phyloP scores from a whole-genome alignment of 2,797 vertebrate genomes.

The Sebastes nivosus region DNA sequence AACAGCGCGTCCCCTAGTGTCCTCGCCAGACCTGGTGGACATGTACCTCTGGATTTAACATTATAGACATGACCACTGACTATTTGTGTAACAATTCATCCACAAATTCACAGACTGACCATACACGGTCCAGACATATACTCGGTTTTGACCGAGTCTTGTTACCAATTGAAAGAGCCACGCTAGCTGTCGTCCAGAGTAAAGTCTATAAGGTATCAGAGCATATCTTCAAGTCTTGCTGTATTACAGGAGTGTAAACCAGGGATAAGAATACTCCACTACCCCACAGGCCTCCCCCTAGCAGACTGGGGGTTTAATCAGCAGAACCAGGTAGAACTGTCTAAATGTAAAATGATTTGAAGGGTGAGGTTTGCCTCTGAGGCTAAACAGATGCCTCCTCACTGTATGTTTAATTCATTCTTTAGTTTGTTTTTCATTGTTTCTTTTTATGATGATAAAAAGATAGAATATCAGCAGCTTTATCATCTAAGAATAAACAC shows the following conservation, averaged over 20 bases:
- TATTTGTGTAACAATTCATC: too few species aligned
- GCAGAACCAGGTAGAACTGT: neutral
- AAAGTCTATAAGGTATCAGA: neutral
- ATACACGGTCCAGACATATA: too few species aligned
- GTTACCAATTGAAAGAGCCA: too few species aligned
- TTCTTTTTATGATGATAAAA: neutral
- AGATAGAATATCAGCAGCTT: conserved; percentile 1
- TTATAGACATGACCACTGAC: too few species aligned
- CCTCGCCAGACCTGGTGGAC: too few species aligned
- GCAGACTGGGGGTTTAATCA: neutral
- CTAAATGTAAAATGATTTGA: neutral
- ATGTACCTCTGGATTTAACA: too few species aligned
- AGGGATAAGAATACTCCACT: neutral
- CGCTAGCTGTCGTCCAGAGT: too few species aligned
- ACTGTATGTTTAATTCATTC: neutral
- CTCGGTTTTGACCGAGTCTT: too few species aligned
- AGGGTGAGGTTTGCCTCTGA: neutral
- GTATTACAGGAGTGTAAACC: neutral
- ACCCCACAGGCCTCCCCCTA: neutral
- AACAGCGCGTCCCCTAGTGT: too few species aligned
- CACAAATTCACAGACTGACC: too few species aligned
- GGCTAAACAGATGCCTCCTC: neutral
- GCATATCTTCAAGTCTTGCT: neutral
- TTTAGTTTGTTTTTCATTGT: neutral
- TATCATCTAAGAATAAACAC: neutral